Conservation (phyloP, 2,113 vertebrate species). For the Pollimyrus isidori region DNA sequence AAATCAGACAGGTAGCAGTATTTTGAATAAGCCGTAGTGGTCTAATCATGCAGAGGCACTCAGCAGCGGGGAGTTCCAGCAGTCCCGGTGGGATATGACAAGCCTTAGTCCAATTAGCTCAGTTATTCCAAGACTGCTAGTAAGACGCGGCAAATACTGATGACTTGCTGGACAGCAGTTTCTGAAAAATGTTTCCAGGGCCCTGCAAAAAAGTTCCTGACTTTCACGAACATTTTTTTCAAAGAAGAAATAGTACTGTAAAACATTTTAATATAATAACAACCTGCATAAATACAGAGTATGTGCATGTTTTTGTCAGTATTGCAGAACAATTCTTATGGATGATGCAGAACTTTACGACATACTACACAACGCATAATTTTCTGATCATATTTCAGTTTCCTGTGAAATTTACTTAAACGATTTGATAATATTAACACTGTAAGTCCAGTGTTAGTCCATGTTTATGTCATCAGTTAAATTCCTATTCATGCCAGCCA, state of each 20-base stretch:
- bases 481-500: not conserved
- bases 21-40: not conserved
- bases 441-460: not conserved
- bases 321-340: not conserved
- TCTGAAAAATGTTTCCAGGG: not conserved
- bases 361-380: not conserved
- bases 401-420: not conserved
- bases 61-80: not conserved
- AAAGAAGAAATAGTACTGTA: not conserved
- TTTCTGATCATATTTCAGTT: not conserved
- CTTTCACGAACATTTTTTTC: not conserved
- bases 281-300: not conserved
- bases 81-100: no score
- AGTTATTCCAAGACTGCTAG: conserved; percentile 4
- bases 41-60: not conserved
- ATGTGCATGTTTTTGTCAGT: not conserved
- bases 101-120: not conserved
- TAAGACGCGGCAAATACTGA: not conserved
- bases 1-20: not conserved
- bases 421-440: not conserved
- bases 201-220: not conserved
- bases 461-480: not conserved
- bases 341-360: not conserved
- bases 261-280: not conserved
- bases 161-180: conserved; percentile 1